phyloP scores from a whole-genome alignment of 2,113 vertebrate genomes.

The Nothobranchius kuhntae region DNA sequence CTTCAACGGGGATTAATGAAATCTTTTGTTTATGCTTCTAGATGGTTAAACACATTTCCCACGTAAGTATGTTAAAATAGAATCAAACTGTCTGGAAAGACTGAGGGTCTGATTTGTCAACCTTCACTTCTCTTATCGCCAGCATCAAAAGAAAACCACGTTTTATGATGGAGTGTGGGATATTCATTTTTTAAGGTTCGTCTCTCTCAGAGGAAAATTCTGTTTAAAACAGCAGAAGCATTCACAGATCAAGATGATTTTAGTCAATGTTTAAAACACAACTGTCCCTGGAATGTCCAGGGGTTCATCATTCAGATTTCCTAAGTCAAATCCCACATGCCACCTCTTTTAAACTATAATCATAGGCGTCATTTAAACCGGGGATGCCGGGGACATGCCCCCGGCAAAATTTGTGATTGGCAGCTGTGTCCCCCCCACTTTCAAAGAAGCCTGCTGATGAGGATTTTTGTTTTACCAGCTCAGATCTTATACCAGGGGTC shows the following conservation, averaged over 20 bases:
- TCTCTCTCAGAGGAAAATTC: constrained; percentile 13
- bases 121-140: constrained; percentile 16
- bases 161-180: constrained; percentile 35
- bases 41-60: constrained; percentile 41
- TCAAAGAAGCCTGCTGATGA: no score
- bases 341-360: no score
- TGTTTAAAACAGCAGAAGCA: constrained; percentile 1
- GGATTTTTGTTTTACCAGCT: no score
- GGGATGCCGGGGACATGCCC: no score
- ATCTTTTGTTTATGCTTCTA: constrained; percentile 44
- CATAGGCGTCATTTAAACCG: no score
- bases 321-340: neutral
- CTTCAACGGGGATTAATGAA: constrained; percentile 30
- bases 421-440: no score
- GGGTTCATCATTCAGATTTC: constrained; percentile 2
- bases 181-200: constrained; percentile 28
- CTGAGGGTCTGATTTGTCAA: constrained; percentile 15
- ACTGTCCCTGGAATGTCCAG: constrained; percentile 7
- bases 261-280: constrained; percentile 12
- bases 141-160: constrained; percentile 48
- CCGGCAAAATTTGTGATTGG: no score
- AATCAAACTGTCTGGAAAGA: constrained; percentile 9
- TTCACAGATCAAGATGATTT: constrained; percentile 27
- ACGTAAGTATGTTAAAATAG: constrained; percentile 30
- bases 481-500: no score